Evolutionary conservation across 2,113 vertebrate species (phyloP).

Genomic region (Sander lucioperca): DNA sequence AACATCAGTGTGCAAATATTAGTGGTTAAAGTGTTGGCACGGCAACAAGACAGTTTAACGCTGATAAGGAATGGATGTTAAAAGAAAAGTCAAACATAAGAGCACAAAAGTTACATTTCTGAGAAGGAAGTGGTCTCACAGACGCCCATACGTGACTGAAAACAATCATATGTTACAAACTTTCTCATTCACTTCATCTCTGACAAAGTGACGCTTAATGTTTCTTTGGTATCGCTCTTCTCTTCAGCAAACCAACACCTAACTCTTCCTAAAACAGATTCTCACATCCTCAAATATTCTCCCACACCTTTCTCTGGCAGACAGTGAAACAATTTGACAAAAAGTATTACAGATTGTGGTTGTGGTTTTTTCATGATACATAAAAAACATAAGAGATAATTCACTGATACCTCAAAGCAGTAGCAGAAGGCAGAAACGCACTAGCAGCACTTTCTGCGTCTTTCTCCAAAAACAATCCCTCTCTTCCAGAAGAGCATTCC

Average conservation of each 20-base stretch:
- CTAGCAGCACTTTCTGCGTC: constrained; percentile 11
- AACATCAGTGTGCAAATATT: constrained; percentile 6
- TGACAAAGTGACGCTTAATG: accelerated
- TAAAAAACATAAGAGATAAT: constrained; percentile 8
- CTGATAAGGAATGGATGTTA: constrained; percentile 9
- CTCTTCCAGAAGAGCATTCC: constrained; percentile 67
- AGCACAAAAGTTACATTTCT: constrained; percentile 18
- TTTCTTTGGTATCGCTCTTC: too few species aligned
- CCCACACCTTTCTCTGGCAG: background rate
- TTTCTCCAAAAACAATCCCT: constrained; percentile 38
- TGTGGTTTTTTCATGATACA: background rate
- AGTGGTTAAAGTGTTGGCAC: constrained; percentile 39
- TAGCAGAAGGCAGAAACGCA: constrained; percentile 1
- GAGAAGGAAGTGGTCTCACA: background rate
- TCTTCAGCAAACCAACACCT: background rate
- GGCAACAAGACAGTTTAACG: background rate
- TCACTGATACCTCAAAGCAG: background rate
- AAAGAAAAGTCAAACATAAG: background rate
- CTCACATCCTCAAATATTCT: background rate
- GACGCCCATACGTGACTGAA: background rate
- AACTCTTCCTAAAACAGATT: background rate
- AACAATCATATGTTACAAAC: background rate
- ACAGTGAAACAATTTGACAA: background rate
- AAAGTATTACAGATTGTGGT: background rate
- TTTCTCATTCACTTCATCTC: background rate